Conservation (phyloP, 2,797 vertebrate species). For the Microctenopoma lineatum region DNA sequence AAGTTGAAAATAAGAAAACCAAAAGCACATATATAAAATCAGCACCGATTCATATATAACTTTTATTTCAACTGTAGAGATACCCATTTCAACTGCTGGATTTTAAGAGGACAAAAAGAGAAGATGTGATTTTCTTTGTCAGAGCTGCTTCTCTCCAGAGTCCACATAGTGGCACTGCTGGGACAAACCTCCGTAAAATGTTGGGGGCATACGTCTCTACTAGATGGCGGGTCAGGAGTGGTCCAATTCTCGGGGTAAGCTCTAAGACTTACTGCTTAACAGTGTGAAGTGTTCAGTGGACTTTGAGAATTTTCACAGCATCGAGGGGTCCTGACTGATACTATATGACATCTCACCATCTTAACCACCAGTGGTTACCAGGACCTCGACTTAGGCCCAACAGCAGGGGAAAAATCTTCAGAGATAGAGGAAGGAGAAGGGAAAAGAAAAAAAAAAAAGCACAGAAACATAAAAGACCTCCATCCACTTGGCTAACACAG, state of each 20-base stretch:
- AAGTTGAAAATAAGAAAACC: constrained; percentile 95
- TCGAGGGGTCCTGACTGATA: constrained; percentile 72
- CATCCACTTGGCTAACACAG: constrained; percentile 83
- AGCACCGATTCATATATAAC: constrained; percentile 99
- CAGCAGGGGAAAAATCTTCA: constrained; percentile 59
- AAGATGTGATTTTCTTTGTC: constrained; percentile 85
- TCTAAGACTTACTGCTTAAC: constrained; percentile 67
- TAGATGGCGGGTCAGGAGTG: constrained; percentile 83
- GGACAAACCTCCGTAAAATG: constrained; percentile 82
- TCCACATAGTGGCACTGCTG: constrained; percentile 97
- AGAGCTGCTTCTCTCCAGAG: constrained; percentile 83
- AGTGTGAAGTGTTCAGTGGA: constrained; percentile 59
- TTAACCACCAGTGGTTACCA: constrained; percentile 81
- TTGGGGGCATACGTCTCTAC: constrained; percentile 80
- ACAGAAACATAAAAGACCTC: constrained; percentile 85
- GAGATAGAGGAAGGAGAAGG: constrained; percentile 38
- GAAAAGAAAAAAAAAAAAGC: constrained; percentile 51
- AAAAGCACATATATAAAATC: constrained; percentile 99
- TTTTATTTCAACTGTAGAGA: constrained; percentile 99
- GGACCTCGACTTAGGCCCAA: constrained; percentile 69
- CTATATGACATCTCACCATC: constrained; percentile 69
- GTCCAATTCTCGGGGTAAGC: constrained; percentile 79
- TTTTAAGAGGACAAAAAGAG: constrained; percentile 85
- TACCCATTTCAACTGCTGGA: constrained; percentile 98
- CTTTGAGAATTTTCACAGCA: constrained; percentile 78